Evolutionary conservation across 2,797 vertebrate species (phyloP), one percentile per base, ranked within the genome.

Genomic region (Gobionotothen gibberifrons): DNA sequence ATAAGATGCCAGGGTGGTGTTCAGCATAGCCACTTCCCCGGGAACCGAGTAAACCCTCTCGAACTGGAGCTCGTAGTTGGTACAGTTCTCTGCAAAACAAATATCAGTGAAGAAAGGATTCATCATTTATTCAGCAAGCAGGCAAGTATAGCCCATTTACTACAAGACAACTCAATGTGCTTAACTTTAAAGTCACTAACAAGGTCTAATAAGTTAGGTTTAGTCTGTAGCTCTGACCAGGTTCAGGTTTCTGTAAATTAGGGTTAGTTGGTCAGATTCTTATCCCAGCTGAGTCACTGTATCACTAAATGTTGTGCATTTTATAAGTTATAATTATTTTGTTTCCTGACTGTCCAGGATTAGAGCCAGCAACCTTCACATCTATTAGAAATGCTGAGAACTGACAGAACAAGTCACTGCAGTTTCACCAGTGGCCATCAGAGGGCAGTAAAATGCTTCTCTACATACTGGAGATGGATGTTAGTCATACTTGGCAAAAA

Each of bases 11-110:
- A 93, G 69, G 5, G 85, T 87, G 86, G 83, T 92, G 5, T 85
- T 89, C 17, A 94, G 74, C 90, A 93, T 90, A 3, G 84, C 90
- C 55, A 80, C 21, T 0, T 94, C 89, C 1, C 92, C 93, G 0
- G 91, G 89, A 9, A 93, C 87, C 0, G 91, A 90, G 81, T 26
- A 93, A 5, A 88, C 75, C 1, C 66, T 58, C 1, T 85, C 81
- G 63, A 86, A 89, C 69, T 82, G 55, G 9, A 55, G 16, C 1
- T 0, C 0, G 71, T 81, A 80, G 80, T 90, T 42, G 7, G 32
- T 78, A 17, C 93, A 94, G 62, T 77, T 83, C 29, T 83, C 93
- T 94, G 86, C 11, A 83, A 66, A 0, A 39, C 14, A 66, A 0
- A 39, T 12, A 66, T 3, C 5, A 49, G 17, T 42, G 19, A 1